A percentile compares a stretch with the other conserved stretches of the same genome.
Evolutionary conservation across 2,888 invertebrate genomes (phyloP).

Genomic region (Eupithecia vulgata): DNA sequence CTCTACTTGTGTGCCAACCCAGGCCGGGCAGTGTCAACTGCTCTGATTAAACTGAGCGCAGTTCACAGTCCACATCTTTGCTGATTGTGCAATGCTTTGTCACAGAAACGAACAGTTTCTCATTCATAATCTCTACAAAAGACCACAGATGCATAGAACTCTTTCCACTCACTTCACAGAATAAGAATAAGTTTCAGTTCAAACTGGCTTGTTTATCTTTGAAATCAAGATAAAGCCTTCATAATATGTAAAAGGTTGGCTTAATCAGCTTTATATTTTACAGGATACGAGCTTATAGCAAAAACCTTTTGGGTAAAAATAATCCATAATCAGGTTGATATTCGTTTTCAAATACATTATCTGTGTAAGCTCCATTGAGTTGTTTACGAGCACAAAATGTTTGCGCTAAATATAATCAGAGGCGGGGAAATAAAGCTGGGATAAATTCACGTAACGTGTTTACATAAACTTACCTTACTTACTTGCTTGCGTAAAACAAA

Average conservation of each 20-base stretch:
- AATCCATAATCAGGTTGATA: conserved; percentile 3
- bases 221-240: background rate
- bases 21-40: conserved; percentile 12
- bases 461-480: conserved; percentile 5
- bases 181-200: background rate
- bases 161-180: background rate
- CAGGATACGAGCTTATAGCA: background rate
- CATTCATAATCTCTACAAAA: background rate
- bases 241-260: background rate
- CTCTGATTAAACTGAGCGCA: conserved; percentile 15
- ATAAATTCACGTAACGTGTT: conserved; percentile 19
- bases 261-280: conserved; percentile 1
- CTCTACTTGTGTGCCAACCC: conserved; percentile 6
- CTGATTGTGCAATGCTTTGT: conserved; percentile 9
- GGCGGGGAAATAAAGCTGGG: conserved; percentile 18
- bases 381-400: conserved; percentile 32
- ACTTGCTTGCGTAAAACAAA: conserved; percentile 3
- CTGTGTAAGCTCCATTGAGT: conserved; percentile 16
- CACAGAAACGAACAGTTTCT: conserved; percentile 1
- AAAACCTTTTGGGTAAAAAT: background rate
- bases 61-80: conserved; percentile 23
- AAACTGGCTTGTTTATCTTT: background rate
- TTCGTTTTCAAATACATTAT: conserved; percentile 16
- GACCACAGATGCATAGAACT: background rate
- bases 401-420: conserved; percentile 29